Evolutionary conservation across 2,113 vertebrate genomes (phyloP), one percentile per base, ranked within the genome.

Genomic region (Ceuthmochares aereus): DNA sequence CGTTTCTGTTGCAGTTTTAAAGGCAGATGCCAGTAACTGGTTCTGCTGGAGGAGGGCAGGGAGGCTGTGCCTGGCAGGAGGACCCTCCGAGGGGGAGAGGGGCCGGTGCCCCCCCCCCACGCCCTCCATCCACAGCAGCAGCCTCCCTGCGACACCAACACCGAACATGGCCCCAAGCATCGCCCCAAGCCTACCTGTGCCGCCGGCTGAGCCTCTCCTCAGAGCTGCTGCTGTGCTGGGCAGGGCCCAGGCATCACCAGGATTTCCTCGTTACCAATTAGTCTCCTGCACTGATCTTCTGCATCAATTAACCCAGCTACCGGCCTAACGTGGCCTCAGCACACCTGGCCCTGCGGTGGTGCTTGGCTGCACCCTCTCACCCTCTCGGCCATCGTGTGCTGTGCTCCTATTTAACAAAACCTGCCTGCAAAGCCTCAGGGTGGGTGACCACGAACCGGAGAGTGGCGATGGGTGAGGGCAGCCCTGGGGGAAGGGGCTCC

Each of bases 201-300:
- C 34, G 16, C 17, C 0, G 0, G 1, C 54, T 18, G 36, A 69
- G 59, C 37, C 0, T 0, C 3, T 20, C 77, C 69, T 51, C 2
- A 0, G 15, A 75, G 19, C 14, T 10, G 74, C 13, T 9, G 5
- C 13, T 29, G 32, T 10, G 23, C 40, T 13, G 7, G 18, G 21
- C 16, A 16, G 10, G 10, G 10, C 34, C 11, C 11, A 19, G 20
- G 6, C 32, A 30, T 15, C 37, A 26, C 40, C 80, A 56, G 40
- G 4, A 55, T 40, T 36, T 56, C 45, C 6, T 1, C 2, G 1
- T 43, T 72, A 47, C 4, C 54, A 9, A n/a, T 12, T 7, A 36
- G 34, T 11, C 13, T 76, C 36, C 51, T 40, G 4, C 16, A 3
- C 40, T 40, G n/a, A 60, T 29, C 49, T 54, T 19, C 52, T 14